Evolutionary conservation across 2,888 invertebrate species (phyloP).

Genomic region (Pyralis farinalis): DNA sequence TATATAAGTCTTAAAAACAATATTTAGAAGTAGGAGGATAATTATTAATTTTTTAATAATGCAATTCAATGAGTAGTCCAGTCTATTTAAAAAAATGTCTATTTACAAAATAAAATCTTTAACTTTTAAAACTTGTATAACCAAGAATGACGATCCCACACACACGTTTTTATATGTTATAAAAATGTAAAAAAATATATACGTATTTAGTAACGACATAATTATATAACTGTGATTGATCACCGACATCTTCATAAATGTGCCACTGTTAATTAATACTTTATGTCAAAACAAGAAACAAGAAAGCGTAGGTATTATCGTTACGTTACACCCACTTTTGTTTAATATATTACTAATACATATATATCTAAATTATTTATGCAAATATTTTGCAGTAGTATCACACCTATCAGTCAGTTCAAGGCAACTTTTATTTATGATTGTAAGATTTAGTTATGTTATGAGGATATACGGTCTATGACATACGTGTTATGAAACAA

Average conservation of each 20-base stretch:
- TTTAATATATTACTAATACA: constrained; percentile 11
- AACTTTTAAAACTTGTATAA: too few relatives aligned
- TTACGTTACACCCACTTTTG: constrained; percentile 17
- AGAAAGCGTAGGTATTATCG: constrained; percentile 8
- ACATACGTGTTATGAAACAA: too few relatives aligned
- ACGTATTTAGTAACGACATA: not conserved
- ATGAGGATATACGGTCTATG: too few relatives aligned
- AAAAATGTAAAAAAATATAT: not conserved
- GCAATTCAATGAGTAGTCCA: too few relatives aligned
- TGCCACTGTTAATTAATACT: constrained; percentile 22
- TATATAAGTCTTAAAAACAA: too few relatives aligned
- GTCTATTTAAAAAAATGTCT: too few relatives aligned
- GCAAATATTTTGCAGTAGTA: constrained; percentile 32
- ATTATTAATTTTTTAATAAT: too few relatives aligned
- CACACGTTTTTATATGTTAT: constrained; percentile 11
- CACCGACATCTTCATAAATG: constrained; percentile 15
- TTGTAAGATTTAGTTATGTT: too few relatives aligned
- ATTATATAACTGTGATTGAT: constrained; percentile 18
- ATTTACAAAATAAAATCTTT: too few relatives aligned
- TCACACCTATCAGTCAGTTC: constrained; percentile 28
- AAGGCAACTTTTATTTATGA: constrained; percentile 21
- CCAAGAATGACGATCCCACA: constrained; percentile 8
- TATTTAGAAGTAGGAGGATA: too few relatives aligned
- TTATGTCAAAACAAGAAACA: constrained; percentile 21
- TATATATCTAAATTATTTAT: constrained; percentile 19